Evolutionary conservation across 2,113 vertebrate species (phyloP), one percentile per base, ranked within the genome.

Genomic region (Podarcis cretensis): DNA sequence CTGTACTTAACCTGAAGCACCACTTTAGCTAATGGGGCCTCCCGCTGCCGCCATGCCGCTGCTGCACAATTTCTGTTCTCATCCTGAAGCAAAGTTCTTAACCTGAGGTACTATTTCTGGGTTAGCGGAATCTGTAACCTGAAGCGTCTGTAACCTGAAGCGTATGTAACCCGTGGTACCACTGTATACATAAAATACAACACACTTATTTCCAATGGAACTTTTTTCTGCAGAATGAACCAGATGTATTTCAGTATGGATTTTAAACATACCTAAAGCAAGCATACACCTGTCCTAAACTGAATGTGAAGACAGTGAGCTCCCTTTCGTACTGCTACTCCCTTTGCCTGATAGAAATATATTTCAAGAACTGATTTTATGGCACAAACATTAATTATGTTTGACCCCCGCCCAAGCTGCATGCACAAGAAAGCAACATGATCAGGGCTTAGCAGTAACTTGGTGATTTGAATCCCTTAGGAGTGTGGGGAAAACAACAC

Each of bases 361-460:
- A 82, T 40, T 82, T 76, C 25, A 77, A 69, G 13, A 78, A 77
- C n/a, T 83, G 27, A 76, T 54, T 76, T 81, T 57, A n/a, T 37
- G 25, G n/a, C 25, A n/a, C 43, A 20, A 81, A 3, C n/a, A 30
- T 37, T 65, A 78, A 30, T 37, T 65, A 78, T 0, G 6, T 73
- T 69, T 3, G 54, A 81, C 1, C 0, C 3, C 2, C 48, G 0
- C 48, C 81, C 27, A 66, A 83, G 57, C 77, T 87, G 83, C 1
- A 32, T 0, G 0, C 2, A 32, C n/a, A 10, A 43, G 75, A 90
- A 81, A 73, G 0, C 5, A 27, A 71, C 7, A 0, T 9, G 59
- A 35, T 7, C 87, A 57, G 89, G 18, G 9, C 0, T 63, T 0
- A 65, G 32, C 63, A 59, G n/a, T 40, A 91, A 85, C 20, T 25